Base-by-base conservation (phyloP, 2,113 vertebrate species). In the Scolopax mira region DNA sequence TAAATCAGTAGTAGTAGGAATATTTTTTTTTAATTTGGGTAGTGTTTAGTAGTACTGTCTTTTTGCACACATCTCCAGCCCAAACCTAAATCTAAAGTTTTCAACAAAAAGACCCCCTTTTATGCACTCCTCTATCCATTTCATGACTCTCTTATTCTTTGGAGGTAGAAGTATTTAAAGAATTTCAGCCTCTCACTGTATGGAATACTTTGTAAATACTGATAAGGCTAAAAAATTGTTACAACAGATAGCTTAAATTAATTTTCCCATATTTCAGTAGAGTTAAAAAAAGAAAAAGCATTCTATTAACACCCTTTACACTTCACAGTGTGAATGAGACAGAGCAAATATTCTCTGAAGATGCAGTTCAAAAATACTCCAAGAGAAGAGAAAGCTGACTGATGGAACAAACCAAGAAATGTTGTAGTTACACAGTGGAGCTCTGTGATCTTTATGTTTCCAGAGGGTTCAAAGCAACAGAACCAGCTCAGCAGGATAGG, bases 221-320 rank as follows among this genome's bases (percentile, higher is more conserved):
- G 39, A 67, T 75, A 27, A 71, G 11, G 11, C 65, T 85, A 49
- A 74, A 93, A 61, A 66, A 72, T 10, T 13, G 10, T 70, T 85
- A 35, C 28, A 78, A 74, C 28, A 91, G 31, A 55, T 37, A 73
- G 22, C 15, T 92, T 74, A 85, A 64, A 89, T 67, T 73, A 93
- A 69, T 66, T 92, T 94, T 93, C 3, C 5, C 58, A 90, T 58
- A 72, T 83, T 93, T 85, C 28, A 4, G 9, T 85, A 10, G 21
- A 71, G 44, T 65, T 71, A 6, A 41, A 72, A 85, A 77, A 22
- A 52, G 27, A 75, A 74, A 67, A 78, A 57, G 5, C 48, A 42
- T 87, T 77, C 61, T 11, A 89, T 95, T 95, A 89, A 71, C 66
- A 79, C 42, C 9, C 42, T 90, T 95, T 79, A 84, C 44, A 66